These are phyloP conservation scores for Dichetophora obliterata DNA, from an alignment of 2,888 invertebrate genomes.

Conservation along the genomic window DNA sequence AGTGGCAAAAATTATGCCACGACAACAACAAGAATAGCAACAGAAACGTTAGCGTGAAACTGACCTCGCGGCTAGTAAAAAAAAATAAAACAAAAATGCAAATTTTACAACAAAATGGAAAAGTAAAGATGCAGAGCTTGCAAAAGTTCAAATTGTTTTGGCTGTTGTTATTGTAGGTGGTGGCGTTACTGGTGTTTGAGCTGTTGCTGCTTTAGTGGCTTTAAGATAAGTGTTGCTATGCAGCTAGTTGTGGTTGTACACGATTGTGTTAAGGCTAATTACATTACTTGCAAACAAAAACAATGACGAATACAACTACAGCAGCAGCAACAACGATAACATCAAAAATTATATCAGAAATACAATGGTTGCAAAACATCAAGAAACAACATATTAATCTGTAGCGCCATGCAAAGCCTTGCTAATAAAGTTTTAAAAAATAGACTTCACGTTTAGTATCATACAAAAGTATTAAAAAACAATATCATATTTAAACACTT, in stretches of 20 bases:
- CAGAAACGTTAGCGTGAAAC: constrained; percentile 39
- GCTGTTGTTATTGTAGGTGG: constrained; percentile 14
- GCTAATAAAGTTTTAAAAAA: too few relatives aligned
- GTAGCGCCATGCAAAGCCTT: too few relatives aligned
- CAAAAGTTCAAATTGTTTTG: background rate
- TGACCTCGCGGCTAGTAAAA: constrained; percentile 38
- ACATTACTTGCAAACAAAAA: constrained; percentile 15
- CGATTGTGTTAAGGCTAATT: constrained; percentile 22
- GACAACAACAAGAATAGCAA: constrained; percentile 17
- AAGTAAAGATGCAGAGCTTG: constrained; percentile 21
- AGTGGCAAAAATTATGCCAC: constrained; percentile 37
- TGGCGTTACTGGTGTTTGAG: constrained; percentile 26
- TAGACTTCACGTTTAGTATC: too few relatives aligned
- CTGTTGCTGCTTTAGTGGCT: constrained; percentile 40
- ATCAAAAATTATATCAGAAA: background rate
- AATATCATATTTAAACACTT: too few relatives aligned
- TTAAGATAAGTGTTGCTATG: background rate
- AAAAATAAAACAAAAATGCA: constrained; percentile 5
- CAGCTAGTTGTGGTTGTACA: background rate
- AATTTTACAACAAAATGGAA: constrained; percentile 20
- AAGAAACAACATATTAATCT: too few relatives aligned
- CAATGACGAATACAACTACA: background rate
- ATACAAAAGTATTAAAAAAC: too few relatives aligned
- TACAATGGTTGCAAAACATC: too few relatives aligned
- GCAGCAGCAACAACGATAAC: background rate